A percentile compares a stretch with the other conserved stretches of the same genome.
These are phyloP conservation scores for Caenorhabditis zanzibari DNA, from an alignment of 2,888 invertebrate species.

Conservation along the genomic window DNA sequence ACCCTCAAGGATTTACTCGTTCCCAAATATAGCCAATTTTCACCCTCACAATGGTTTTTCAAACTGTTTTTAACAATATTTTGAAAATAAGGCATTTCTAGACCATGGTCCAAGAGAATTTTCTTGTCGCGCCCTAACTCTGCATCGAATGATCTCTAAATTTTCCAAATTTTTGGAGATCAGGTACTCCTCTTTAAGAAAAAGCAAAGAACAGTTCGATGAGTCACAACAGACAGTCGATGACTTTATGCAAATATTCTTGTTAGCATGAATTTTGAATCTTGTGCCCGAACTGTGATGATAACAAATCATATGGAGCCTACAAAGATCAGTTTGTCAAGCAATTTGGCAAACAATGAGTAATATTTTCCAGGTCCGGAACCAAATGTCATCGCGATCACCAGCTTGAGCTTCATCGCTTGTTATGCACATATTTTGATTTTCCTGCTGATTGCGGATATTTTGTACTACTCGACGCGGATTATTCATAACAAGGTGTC, in stretches of 20 bases:
- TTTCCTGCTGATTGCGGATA: slow-evolving; percentile 64
- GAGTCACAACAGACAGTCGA: neutral
- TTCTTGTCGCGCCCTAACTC: no score
- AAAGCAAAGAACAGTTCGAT: neutral
- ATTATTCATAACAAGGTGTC: slow-evolving; percentile 51
- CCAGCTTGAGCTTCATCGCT: slow-evolving; percentile 70
- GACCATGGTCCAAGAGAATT: no score
- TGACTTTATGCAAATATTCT: slow-evolving; percentile 11
- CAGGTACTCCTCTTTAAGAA: no score
- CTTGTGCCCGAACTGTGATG: slow-evolving; percentile 3
- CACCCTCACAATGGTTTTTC: no score
- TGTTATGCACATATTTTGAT: slow-evolving; percentile 71
- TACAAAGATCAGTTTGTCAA: neutral
- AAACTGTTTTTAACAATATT: no score
- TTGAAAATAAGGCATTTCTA: no score
- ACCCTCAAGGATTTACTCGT: no score
- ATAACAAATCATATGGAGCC: neutral
- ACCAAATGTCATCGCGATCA: slow-evolving; percentile 70
- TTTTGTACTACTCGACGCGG: slow-evolving; percentile 31
- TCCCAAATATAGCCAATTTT: no score
- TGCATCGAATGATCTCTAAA: no score
- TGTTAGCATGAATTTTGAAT: neutral
- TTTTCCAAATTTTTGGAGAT: no score
- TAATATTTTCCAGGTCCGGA: slow-evolving; percentile 63
- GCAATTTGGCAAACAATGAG: neutral